Base-by-base conservation (phyloP, 2,888 invertebrate genomes). In the Macrophya annulata region DNA sequence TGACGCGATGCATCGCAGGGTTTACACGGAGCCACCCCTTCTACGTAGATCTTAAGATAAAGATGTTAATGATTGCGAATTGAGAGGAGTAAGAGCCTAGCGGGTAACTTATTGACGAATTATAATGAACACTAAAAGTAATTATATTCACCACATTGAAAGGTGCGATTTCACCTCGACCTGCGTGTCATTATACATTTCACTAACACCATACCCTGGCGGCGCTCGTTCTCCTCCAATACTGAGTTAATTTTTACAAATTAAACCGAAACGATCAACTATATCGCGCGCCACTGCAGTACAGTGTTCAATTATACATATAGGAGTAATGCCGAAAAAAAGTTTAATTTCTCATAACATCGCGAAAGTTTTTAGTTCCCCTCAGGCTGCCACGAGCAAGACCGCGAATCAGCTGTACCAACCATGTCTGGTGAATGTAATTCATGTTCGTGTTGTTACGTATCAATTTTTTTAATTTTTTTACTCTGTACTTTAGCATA, bases 1-100 rank as follows among this genome's bases (percentile, higher is more conserved):
- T 92, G 92, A 92, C 90, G 88, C 88, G 88, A 92, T 90, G 88
- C 88, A 88, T 87, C 81, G 88, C n/a, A n/a, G 88, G 87, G 87
- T 77, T 84, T 86, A 85, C 48, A 68, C 85, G 77, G 85, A 85
- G 74, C 88, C 88, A 89, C 89, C 89, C 87, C 85, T 88, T 88
- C 72, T 85, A 74, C 86, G 87, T 88, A 89, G 90, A 91, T 91
- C 87, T 45, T 40, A 40, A 83, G 92, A 91, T 91, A 91, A 81
- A 87, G 86, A 89, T 88, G 89, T 88, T 91, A 90, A 91, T 89
- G 87, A 87, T 88, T 86, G 89, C 87, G 88, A 89, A 91, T 91
- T 88, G 89, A 90, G 90, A 90, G 88, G 85, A 86, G 85, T 12
- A 8, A 21, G 15, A 15, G 82, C 71, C 79, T 45, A 43, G 10